Conservation (phyloP, 2,113 vertebrate species). For the Plestiodon gilberti region DNA sequence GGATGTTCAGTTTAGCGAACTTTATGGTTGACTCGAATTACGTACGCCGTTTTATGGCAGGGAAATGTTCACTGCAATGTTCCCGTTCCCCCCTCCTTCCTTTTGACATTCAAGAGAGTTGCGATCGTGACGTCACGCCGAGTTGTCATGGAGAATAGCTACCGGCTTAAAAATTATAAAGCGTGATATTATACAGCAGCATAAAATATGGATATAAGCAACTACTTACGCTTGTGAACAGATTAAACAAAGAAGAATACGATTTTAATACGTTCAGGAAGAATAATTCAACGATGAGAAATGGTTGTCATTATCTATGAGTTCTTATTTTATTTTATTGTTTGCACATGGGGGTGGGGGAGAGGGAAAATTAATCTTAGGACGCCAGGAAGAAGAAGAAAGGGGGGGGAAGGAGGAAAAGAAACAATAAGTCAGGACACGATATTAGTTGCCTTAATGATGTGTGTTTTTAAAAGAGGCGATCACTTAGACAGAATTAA, state of each 20-base stretch:
- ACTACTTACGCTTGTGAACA: background rate
- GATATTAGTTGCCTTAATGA: slow-evolving; percentile 69
- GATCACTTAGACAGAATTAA: slow-evolving; percentile 72
- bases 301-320: slow-evolving; percentile 67
- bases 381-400: slow-evolving; percentile 16
- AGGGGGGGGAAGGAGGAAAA: background rate
- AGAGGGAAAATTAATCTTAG: slow-evolving; percentile 71
- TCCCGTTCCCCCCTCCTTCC: background rate
- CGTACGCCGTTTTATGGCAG: rapidly evolving
- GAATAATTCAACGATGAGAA: slow-evolving; percentile 69
- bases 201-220: background rate
- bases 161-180: slow-evolving; percentile 43
- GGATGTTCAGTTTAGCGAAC: background rate
- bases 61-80: background rate
- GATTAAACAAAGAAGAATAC: slow-evolving; percentile 45
- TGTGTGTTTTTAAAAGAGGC: slow-evolving; percentile 57
- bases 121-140: slow-evolving; percentile 62
- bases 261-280: slow-evolving; percentile 65
- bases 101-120: slow-evolving; percentile 32
- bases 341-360: slow-evolving; percentile 36
- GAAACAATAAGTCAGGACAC: slow-evolving; percentile 62
- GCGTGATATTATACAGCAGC: background rate
- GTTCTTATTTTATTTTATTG: slow-evolving; percentile 68
- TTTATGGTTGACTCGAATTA: background rate
- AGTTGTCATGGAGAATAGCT: slow-evolving; percentile 32